phyloP scores from a whole-genome alignment of 2,888 invertebrate genomes.

The Macaria notata region DNA sequence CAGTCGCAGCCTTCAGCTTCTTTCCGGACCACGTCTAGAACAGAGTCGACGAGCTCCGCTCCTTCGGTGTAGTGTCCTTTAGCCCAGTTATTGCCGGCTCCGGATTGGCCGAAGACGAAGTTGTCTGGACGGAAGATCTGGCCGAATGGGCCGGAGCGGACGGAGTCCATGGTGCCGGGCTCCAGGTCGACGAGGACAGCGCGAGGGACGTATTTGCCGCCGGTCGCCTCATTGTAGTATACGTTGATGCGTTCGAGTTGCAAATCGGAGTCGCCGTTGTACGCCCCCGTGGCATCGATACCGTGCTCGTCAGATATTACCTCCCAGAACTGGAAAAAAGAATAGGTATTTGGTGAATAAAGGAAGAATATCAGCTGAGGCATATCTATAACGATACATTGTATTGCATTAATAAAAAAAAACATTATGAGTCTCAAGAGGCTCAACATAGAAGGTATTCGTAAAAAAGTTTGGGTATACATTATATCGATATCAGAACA shows the following conservation, averaged over 20 bases:
- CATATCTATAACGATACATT: too few relatives aligned
- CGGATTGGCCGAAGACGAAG: constrained; percentile 85
- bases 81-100: constrained; percentile 83
- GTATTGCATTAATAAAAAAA: too few relatives aligned
- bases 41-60: constrained; percentile 83
- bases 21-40: constrained; percentile 80
- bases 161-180: constrained; percentile 84
- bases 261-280: constrained; percentile 86
- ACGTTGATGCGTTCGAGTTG: constrained; percentile 89
- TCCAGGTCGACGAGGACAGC: constrained; percentile 70
- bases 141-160: constrained; percentile 86
- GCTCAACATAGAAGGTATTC: too few relatives aligned
- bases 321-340: constrained; percentile 65
- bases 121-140: constrained; percentile 89
- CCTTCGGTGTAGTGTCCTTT: constrained; percentile 88
- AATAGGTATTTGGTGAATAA: too few relatives aligned
- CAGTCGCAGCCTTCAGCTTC: constrained; percentile 87
- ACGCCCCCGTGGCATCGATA: constrained; percentile 68
- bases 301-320: constrained; percentile 71
- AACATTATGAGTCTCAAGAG: too few relatives aligned
- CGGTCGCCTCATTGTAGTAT: constrained; percentile 87
- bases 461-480: too few relatives aligned
- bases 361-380: too few relatives aligned
- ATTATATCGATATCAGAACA: too few relatives aligned
- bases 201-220: constrained; percentile 71